A percentile compares a stretch with the other conserved stretches of the same genome.
Conservation (phyloP, 2,113 vertebrate species). For the Illadopsis cleaveri region DNA sequence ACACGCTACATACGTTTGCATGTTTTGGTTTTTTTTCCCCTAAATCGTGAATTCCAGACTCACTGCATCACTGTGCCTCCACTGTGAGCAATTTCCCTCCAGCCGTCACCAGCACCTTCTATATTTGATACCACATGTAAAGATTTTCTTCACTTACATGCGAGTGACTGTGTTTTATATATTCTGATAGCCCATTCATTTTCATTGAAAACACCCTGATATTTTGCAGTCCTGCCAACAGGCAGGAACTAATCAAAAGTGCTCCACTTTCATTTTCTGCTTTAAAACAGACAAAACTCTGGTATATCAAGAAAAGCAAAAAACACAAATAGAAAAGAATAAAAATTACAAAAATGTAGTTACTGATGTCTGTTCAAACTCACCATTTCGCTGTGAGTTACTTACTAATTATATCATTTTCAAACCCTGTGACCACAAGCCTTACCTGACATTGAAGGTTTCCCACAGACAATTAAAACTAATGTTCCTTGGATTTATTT, state of each 20-base stretch:
- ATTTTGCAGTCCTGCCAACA: background rate
- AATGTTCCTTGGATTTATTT: background rate
- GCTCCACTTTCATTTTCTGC: background rate
- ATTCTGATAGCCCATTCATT: background rate
- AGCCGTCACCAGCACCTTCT: background rate
- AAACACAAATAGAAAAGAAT: background rate
- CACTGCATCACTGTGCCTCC: accelerated
- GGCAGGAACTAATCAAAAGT: background rate
- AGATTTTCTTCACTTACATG: background rate
- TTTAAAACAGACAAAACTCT: background rate
- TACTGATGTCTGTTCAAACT: background rate
- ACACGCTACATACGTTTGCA: background rate
- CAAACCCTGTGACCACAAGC: background rate
- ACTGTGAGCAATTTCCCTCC: background rate
- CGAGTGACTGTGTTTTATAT: background rate
- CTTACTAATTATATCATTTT: accelerated
- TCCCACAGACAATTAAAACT: background rate
- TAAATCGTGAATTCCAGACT: background rate
- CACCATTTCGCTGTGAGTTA: background rate
- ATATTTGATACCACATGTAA: background rate
- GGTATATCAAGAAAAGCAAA: background rate
- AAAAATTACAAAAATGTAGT: background rate
- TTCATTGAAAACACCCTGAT: background rate
- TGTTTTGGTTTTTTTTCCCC: accelerated
- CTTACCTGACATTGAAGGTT: background rate